Base-by-base conservation (phyloP, 1,140 invertebrate species). In the Zaprionus ornatus region DNA sequence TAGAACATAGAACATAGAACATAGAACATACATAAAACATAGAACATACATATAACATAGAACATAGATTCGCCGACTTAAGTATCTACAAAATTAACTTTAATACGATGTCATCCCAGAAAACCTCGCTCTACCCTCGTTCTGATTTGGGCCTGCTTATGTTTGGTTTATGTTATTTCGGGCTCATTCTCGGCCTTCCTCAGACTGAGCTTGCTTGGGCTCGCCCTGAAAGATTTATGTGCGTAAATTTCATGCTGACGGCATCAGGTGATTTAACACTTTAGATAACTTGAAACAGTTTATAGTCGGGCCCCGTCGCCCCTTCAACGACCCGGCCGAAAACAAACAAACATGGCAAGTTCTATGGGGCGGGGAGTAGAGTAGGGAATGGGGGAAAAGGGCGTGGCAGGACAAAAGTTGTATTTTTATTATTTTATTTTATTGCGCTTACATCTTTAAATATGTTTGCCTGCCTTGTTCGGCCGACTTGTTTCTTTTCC, bases 221-320 rank as follows among this genome's bases (percentile, higher is more conserved):
- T 77, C 23, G 77, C 77, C 71, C 80, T 66, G 56, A 88, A 85
- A 88, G 84, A 88, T 88, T 88, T 88, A 88, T 88, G 85, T 88
- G 81, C 84, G 84, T 90, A 88, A 88, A 88, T 90, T 88, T 91
- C 90, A 91, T 91, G 90, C 90, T 91, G 90, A 91, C 90, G 90
- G 90, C 90, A 91, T 91, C 90, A 91, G 90, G 90, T 91, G 85
- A 91, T 91, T 91, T 91, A 91, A 91, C 90, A 91, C 90, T 91
- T 91, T 87, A 91, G 90, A 91, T 91, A 91, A 83, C 87, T 91
- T 70, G 76, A 77, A 90, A 86, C 82, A 86, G 79, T 82, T 90
- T 85, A 86, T 86, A 90, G 82, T 82, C 77, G 65, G 50, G 64
- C 65, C 67, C 9, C 59, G n/a, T n/a, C 23, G 42, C 40, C 17